phyloP scores from a whole-genome alignment of 2,888 invertebrate species.

The Lysandra coridon region DNA sequence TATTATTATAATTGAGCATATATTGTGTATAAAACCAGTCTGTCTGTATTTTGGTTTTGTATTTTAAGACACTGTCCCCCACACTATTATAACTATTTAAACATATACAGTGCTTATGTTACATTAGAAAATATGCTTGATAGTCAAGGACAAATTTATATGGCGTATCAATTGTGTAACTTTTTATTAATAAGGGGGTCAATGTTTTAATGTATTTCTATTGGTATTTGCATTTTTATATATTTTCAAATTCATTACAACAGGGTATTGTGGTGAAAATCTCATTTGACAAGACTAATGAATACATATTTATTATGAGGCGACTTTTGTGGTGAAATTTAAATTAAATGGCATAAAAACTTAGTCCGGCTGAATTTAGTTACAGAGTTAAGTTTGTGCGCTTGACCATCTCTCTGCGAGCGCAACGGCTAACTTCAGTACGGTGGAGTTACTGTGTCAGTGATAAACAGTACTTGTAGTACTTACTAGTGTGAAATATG shows the following conservation, averaged over 20 bases:
- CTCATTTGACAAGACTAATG: slow-evolving; percentile 22
- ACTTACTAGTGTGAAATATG: slow-evolving; percentile 49
- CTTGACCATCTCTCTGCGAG: neutral
- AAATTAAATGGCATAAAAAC: neutral
- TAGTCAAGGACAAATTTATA: neutral
- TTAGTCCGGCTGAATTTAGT: slow-evolving; percentile 16
- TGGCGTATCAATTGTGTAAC: neutral
- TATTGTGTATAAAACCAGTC: neutral
- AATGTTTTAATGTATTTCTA: neutral
- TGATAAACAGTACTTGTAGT: slow-evolving; percentile 28
- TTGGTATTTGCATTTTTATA: neutral
- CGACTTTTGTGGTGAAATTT: slow-evolving; percentile 4
- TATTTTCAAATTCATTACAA: slow-evolving; percentile 31
- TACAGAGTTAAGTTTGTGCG: neutral
- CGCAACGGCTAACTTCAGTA: neutral
- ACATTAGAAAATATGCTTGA: neutral
- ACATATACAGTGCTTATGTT: no score
- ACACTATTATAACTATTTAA: neutral
- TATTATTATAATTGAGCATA: neutral
- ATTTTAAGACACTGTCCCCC: neutral
- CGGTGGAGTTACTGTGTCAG: slow-evolving; percentile 12
- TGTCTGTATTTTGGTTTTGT: neutral
- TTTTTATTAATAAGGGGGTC: neutral
- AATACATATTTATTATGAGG: slow-evolving; percentile 1
- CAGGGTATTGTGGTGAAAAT: slow-evolving; percentile 43